Evolutionary conservation across 2,888 invertebrate genomes (phyloP).

Genomic region (Aleiodes alternator): DNA sequence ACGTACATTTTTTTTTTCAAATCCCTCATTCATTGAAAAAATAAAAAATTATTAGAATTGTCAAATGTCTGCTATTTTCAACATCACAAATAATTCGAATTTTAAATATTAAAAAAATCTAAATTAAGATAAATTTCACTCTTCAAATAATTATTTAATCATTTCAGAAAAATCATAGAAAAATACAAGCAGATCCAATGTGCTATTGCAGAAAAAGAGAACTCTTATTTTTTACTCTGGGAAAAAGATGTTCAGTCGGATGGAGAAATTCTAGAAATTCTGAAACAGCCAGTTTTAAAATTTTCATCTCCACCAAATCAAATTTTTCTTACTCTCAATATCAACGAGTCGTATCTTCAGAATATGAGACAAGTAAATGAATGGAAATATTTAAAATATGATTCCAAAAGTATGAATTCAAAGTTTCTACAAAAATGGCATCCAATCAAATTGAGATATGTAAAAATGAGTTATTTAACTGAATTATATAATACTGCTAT

Average conservation of each 20-base stretch:
- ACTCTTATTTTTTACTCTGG: constrained; percentile 50
- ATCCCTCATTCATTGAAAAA: too few species aligned
- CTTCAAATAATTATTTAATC: background rate
- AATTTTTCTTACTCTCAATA: constrained; percentile 46
- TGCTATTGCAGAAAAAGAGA: constrained; percentile 53
- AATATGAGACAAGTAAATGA: constrained; percentile 50
- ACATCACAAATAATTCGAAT: too few species aligned
- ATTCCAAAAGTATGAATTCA: constrained; percentile 46
- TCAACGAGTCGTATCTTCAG: constrained; percentile 44
- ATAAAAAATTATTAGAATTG: too few species aligned
- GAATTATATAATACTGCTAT: constrained; percentile 83
- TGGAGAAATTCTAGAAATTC: constrained; percentile 35
- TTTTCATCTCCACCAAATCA: constrained; percentile 34
- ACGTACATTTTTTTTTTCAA: background rate
- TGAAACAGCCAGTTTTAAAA: constrained; percentile 49
- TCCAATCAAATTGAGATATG: constrained; percentile 48
- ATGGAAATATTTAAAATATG: constrained; percentile 55
- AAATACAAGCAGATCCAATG: constrained; percentile 58
- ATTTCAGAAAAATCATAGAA: constrained; percentile 58
- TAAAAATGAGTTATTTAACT: constrained; percentile 48
- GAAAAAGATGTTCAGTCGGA: constrained; percentile 43
- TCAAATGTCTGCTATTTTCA: too few species aligned
- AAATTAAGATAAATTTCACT: too few species aligned
- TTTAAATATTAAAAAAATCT: too few species aligned
- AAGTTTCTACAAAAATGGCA: constrained; percentile 52